Base-by-base conservation (phyloP, 35 echinoderm and acorn worm genomes). In the Eucidaris tribuloides region DNA sequence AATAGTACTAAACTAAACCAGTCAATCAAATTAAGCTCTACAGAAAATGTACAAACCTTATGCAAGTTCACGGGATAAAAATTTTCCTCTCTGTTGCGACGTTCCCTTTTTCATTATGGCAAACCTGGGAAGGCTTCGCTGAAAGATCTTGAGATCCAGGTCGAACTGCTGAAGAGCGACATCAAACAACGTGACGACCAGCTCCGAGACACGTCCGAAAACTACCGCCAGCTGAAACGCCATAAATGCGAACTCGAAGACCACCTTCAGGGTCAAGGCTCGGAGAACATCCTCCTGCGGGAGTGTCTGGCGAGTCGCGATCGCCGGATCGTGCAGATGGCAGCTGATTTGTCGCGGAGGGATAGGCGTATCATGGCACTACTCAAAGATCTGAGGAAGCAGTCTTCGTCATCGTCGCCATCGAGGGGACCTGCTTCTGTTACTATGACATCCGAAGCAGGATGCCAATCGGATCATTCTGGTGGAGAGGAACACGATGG, bases 291-390 rank as follows among this genome's bases (percentile, higher is more conserved):
- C 7, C 36, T 41, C 17, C 68, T 74, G 14, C 68, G 68, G 35
- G 41, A 38, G 7, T 44, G 44, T 22, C 68, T 74, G 11, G 38
- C 33, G 2, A 74, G 68, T 7, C 68, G 68, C 0, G 68, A 74
- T 25, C 68, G 68, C 9, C 33, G 68, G 0, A 74, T 74, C 35
- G 2, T 74, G 5, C 68, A 74, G 68, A 38, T 74, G 41, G 68
- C 68, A 14, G 15, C 68, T 0, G 68, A 74, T n/a, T 40, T 74
- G 15, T 41, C 68, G 11, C 68, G 68, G 9, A 33, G 68, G 29
- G 68, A 74, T 74, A 33, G 68, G 15, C 68, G 68, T n/a, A 74
- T 74, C 34, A 74, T 74, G 68, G 37, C 68, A 7, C 68, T 74
- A 5, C 68, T 74, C 14, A 74, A 42, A 20, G 68, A 74, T 20